Evolutionary conservation across 2,888 invertebrate species (phyloP), one percentile per base, ranked within the genome.

Genomic region (Polyommatus icarus): DNA sequence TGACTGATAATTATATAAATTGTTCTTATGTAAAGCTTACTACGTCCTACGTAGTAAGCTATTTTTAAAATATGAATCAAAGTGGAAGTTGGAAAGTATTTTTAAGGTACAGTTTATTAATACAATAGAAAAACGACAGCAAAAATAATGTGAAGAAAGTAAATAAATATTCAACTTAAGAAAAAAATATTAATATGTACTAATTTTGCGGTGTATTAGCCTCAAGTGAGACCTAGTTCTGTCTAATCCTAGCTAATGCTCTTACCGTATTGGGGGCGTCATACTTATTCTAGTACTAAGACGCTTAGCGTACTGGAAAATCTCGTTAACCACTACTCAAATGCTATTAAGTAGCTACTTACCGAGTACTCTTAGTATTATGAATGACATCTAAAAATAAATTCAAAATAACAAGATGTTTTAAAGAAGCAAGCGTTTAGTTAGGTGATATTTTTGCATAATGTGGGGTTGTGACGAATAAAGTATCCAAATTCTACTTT

Each of bases 261-360:
- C 91, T 92, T 92, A 91, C 82, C 78, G 86, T 86, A 88, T 87
- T 84, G 87, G 88, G 89, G 91, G 89, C 91, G 90, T 87, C 87
- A 86, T 87, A 85, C 90, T 91, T 91, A 91, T 54, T 75, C 46
- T 54, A 75, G 75, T 54, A 75, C 82, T 92, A 92, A 93, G 92
- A 84, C 89, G 91, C 90, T 91, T 90, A 90, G 87, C 87, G 83
- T 85, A 87, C 89, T 89, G 89, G 83, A 81, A 85, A 86, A 93
- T 92, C 93, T 87, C 87, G 90, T 92, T 92, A 92, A 85, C 78
- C 82, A 80, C 80, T 82, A 81, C 82, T 82, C 79, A 79, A 85
- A 85, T 85, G 82, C 83, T 85, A 85, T 85, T 85, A 84, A 67
- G 12, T 67, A 67, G 10, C 67, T 67, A 67, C 67, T 67, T 29